Evolutionary conservation across 2,113 vertebrate species (phyloP).

Genomic region (Alaudala cheleensis): DNA sequence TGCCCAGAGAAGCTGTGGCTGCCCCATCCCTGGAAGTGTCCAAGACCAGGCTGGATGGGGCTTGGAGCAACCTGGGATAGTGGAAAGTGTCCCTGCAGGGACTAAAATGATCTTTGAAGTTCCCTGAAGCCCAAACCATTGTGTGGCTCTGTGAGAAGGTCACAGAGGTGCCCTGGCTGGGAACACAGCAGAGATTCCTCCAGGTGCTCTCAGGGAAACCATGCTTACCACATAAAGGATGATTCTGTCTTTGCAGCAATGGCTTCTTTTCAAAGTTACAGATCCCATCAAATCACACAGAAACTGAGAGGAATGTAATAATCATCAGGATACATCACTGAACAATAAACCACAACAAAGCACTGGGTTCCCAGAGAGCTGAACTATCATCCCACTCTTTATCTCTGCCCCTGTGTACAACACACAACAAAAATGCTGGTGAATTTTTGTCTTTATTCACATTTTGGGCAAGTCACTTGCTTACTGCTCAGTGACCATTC

Average conservation of each 20-base stretch:
- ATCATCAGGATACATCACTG: not conserved
- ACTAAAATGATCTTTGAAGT: not conserved
- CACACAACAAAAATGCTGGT: not conserved
- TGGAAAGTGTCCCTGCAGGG: not conserved
- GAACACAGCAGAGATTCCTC: accelerated
- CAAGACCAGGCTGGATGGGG: accelerated
- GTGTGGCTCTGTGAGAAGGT: not conserved
- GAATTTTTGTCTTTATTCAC: not conserved
- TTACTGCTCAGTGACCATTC: not conserved
- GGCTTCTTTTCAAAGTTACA: not conserved
- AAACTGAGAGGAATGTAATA: not conserved
- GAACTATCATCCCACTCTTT: not conserved
- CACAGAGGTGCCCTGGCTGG: not conserved
- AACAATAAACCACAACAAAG: not conserved
- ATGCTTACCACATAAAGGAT: accelerated
- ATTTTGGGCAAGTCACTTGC: not conserved
- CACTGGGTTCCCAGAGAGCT: not conserved
- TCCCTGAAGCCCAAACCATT: no score
- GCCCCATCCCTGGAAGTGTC: not conserved
- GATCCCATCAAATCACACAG: not conserved
- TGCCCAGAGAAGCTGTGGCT: not conserved
- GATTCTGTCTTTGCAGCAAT: not conserved
- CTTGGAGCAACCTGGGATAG: not conserved
- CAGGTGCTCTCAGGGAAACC: not conserved
- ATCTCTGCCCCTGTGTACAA: not conserved